These are phyloP conservation scores for Microctenopoma steveboyesi DNA, from an alignment of 2,797 vertebrate species.

Conservation along the genomic window DNA sequence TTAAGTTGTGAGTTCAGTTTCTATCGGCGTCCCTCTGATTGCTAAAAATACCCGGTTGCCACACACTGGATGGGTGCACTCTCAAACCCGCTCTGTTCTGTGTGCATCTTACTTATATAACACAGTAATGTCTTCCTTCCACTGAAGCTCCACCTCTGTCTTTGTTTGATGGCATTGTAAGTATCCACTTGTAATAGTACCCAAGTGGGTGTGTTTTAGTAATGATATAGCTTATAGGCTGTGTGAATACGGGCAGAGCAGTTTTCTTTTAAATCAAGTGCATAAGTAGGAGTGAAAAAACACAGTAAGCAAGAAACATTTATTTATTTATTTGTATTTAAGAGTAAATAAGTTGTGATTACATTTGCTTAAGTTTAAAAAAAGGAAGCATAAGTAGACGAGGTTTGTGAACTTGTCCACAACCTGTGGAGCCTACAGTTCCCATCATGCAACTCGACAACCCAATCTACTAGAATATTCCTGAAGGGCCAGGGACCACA, in stretches of 20 bases:
- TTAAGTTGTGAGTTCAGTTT: slow-evolving; percentile 42
- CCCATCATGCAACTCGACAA: not conserved
- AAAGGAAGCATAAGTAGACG: not conserved
- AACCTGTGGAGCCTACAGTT: not conserved
- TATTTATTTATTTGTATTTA: too few species aligned
- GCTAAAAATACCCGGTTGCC: slow-evolving; percentile 66
- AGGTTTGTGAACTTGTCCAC: too few species aligned
- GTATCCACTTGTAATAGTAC: not conserved
- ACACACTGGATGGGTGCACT: slow-evolving; percentile 18
- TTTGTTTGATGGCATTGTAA: slow-evolving; percentile 11
- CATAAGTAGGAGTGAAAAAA: not conserved
- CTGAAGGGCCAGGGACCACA: not conserved
- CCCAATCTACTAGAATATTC: not conserved
- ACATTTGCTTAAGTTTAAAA: too few species aligned
- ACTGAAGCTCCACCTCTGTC: slow-evolving; percentile 14
- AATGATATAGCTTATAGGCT: not conserved
- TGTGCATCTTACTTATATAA: slow-evolving; percentile 39
- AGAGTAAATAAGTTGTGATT: too few species aligned
- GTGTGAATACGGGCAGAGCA: not conserved
- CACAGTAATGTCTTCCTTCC: not conserved
- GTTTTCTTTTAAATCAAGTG: not conserved
- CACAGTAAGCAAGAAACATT: not conserved
- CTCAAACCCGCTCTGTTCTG: slow-evolving; percentile 2
- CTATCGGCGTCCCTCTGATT: slow-evolving; percentile 17
- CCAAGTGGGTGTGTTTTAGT: not conserved